Evolutionary conservation across 2,888 invertebrate genomes (phyloP).

Genomic region (Periphyllus acericola): DNA sequence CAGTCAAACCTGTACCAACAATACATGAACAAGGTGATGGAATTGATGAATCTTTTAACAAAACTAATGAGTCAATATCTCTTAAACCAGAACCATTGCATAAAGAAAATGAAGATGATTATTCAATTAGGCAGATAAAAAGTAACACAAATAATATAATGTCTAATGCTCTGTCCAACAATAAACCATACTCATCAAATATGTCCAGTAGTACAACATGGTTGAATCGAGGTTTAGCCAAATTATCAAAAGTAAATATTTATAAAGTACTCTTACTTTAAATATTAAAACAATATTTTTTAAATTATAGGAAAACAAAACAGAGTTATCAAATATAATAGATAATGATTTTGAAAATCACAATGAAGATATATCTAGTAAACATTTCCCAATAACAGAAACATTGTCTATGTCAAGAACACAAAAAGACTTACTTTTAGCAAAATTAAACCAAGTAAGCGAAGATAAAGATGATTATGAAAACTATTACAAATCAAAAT

Average conservation of each 20-base stretch:
- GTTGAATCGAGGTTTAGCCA: background rate
- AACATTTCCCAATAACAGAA: background rate
- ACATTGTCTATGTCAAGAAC: constrained; percentile 24
- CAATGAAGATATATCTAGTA: background rate
- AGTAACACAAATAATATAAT: background rate
- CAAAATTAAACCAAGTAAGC: constrained; percentile 41
- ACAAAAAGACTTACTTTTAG: constrained; percentile 51
- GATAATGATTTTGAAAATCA: constrained; percentile 13
- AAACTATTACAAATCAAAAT: constrained; percentile 9
- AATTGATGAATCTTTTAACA: constrained; percentile 20
- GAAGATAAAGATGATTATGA: constrained; percentile 29
- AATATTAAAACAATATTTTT: background rate
- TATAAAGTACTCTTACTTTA: background rate
- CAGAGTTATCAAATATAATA: background rate
- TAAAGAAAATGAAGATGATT: background rate
- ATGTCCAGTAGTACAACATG: background rate
- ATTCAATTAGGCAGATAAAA: background rate
- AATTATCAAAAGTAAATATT: constrained; percentile 20
- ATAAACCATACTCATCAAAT: constrained; percentile 13
- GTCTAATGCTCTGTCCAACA: background rate
- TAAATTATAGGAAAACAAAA: constrained; percentile 23
- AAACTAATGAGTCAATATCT: constrained; percentile 37
- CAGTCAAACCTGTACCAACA: background rate
- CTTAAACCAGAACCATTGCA: constrained; percentile 6
- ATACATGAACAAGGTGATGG: constrained; percentile 27